Evolutionary conservation across 2,888 invertebrate species (phyloP), one percentile per base, ranked within the genome.

Genomic region (Watsonalla binaria): DNA sequence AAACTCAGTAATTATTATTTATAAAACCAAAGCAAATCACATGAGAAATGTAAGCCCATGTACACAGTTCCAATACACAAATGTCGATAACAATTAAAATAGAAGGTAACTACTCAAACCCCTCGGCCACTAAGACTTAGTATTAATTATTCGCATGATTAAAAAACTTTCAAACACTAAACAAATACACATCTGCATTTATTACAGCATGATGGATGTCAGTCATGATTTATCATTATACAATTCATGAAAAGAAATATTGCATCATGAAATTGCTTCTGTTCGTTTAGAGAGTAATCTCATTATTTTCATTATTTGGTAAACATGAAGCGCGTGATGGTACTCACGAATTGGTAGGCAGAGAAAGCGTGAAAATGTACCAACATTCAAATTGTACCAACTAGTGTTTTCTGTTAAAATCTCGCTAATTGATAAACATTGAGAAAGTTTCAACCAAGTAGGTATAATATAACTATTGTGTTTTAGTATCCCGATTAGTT

Each of bases 321-420:
- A 24, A 42, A 42, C 11, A 42, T 42, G 8, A 42, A 42, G 42
- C 8, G 42, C 42, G 42, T 42, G 42, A 42, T 42, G 42, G 42
- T 11, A 11, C 42, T 42, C 42, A 42, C 42, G 42, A 42, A 8
- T 11, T 11, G 42, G 42, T 42, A 65, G 59, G 56, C 63, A 70
- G 83, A 75, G 84, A 84, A 83, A 84, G 85, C 84, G 84, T 84
- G 77, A 81, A 81, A 79, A 78, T 70, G 60, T 67, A 59, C 57
- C 49, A 57, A 56, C 54, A 61, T 60, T 62, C 56, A 65, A 70
- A 71, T 73, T 66, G 60, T 63, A 64, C 66, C 68, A 70, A 74
- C 72, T 70, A 58, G 55, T 35, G 59, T 59, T 67, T 70, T 71
- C 68, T 67, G 72, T 72, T 74, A 59, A 70, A 74, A 75, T 67